Conservation (phyloP, 2,113 vertebrate genomes). For the Perccottus glenii region DNA sequence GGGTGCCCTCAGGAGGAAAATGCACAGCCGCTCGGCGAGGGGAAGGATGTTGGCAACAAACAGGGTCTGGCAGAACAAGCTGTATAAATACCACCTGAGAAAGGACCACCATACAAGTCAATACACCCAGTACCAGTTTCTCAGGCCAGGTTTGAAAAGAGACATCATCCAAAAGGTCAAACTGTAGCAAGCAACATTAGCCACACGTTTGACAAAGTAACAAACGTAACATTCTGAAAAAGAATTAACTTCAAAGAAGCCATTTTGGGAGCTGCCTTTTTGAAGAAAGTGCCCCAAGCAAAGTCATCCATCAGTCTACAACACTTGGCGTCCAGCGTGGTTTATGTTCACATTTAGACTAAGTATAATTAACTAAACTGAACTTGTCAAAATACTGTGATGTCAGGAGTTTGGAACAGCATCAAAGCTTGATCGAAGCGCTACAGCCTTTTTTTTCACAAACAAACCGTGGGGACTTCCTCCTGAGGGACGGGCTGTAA, state of each 20-base stretch:
- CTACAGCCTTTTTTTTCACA: slow-evolving; percentile 13
- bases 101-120: background rate
- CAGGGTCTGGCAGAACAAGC: background rate
- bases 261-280: slow-evolving; percentile 12
- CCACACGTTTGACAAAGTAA: slow-evolving; percentile 12
- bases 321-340: slow-evolving; percentile 3
- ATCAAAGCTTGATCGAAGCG: slow-evolving; percentile 1
- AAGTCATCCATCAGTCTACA: slow-evolving; percentile 42
- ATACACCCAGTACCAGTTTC: background rate
- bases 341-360: slow-evolving; percentile 9
- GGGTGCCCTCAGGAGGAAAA: slow-evolving; percentile 12
- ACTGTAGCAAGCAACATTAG: background rate
- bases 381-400: slow-evolving; percentile 14
- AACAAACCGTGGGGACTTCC: slow-evolving; percentile 41
- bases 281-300: slow-evolving; percentile 46
- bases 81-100: slow-evolving; percentile 12
- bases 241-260: slow-evolving; percentile 32
- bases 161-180: background rate
- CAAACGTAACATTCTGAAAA: slow-evolving; percentile 13
- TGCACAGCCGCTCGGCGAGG: background rate
- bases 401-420: background rate
- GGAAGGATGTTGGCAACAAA: slow-evolving; percentile 21
- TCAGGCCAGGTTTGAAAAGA: background rate
- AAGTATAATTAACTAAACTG: slow-evolving; percentile 13
- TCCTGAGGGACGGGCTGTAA: slow-evolving; percentile 37